Base-by-base conservation (phyloP, 2,797 vertebrate genomes). In the Monodelphis domestica region DNA sequence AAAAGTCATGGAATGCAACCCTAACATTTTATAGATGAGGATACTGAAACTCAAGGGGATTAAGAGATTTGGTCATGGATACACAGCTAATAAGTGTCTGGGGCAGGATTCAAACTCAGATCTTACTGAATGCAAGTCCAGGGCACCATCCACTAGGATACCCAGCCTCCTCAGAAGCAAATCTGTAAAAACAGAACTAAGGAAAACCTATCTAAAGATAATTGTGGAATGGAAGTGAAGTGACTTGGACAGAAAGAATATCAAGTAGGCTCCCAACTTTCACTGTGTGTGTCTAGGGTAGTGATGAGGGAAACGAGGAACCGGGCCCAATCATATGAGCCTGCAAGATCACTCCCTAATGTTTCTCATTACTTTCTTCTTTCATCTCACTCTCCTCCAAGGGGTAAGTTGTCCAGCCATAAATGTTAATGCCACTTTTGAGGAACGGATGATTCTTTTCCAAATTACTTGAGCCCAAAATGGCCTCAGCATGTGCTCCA, bases 381-480 rank as follows among this genome's bases (percentile, higher is more conserved):
- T 63, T 59, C 54, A 2, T 52, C 70, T 50, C 87, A 50, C 33
- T 50, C 38, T 84, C 88, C 63, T 94, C 84, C 6, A 4, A 94
- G 53, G 51, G 54, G 0, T 6, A 70, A 2, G 50, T 33, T 91
- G 89, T 94, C 91, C 51, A 4, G 87, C 88, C 57, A 55, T 89
- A 70, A 91, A 94, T 26, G 53, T 63, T 57, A 87, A 87, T 10
- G 53, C 63, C 93, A 78, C 87, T 94, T 87, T 9, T 2, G 30
- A 93, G 92, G 90, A 89, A 56, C 21, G 54, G 89, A 54, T 45
- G 54, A 52, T 89, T 84, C 38, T 84, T 93, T 78, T 78, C 59
- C 30, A n/a, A 14, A 7, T 92, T 54, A n/a, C 89, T 93, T 95
- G 88, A 53, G 89, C 54, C 63, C 51, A n/a, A 94, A 92, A 53